Evolutionary conservation across 2,888 invertebrate genomes (phyloP), one percentile per base, ranked within the genome.

Genomic region (Empis livida): DNA sequence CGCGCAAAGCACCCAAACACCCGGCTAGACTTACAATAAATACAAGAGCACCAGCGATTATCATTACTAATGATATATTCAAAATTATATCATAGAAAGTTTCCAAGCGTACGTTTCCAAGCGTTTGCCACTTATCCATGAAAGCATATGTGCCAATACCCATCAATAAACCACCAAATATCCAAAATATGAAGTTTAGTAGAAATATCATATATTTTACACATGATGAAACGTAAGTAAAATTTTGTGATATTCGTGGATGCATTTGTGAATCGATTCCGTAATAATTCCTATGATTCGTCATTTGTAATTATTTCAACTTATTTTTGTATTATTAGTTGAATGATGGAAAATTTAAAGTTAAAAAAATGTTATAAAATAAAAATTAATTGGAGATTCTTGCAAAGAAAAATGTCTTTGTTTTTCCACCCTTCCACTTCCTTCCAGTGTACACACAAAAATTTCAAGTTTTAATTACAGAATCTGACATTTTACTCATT

Each of bases 111-210:
- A 91, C 79, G 56, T 84, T 81, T 54, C 90, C 91, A 17, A 84
- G 85, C 6, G 88, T 80, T 61, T 90, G 87, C 82, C 89, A 90
- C 75, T 94, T 94, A 61, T 94, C 93, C 51, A 89, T 82, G 61
- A 92, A 90, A 0, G 94, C 92, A 67, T 93, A 94, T 5, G 89
- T 71, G 9, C 93, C 94, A 50, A 93, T 82, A 9, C 84, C 91
- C 49, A 93, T 82, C 42, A 94, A 71, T 11, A 89, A 70, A 23
- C 90, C 89, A 48, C 94, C 93, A 57, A 91, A 80, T 46, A 94
- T 70, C 94, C 94, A 77, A 50, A 79, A 77, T 55, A 67, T 58
- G 53, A 64, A 69, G 56, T 69, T 69, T 43, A 69, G 55, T 57
- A 69, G 57, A 52, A 69, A 69, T 43, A 69, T 69, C 61, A 69